Evolutionary conservation across 2,113 vertebrate species (phyloP).

Genomic region (Brachyhypopomus occidentalis): DNA sequence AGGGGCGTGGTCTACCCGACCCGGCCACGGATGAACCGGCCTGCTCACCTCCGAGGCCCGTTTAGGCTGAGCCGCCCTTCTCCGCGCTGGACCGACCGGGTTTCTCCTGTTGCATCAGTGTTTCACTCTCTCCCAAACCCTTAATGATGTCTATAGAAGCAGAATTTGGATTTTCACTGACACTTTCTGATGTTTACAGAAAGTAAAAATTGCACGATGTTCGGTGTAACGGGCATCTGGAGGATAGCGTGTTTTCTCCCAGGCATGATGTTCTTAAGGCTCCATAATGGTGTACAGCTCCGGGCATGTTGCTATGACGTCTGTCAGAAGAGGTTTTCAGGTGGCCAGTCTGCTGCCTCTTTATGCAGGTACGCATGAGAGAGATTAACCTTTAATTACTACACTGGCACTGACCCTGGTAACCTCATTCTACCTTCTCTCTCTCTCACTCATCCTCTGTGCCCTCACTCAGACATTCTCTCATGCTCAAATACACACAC

Average conservation of each 20-base stretch:
- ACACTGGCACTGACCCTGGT: slow-evolving; percentile 33
- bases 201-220: background rate
- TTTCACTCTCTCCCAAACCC: background rate
- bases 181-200: background rate
- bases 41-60: background rate
- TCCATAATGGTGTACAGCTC: background rate
- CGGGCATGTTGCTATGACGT: background rate
- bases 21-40: background rate
- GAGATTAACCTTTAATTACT: slow-evolving; percentile 51
- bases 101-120: slow-evolving; percentile 25
- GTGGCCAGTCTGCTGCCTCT: slow-evolving; percentile 15
- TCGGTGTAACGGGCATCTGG: background rate
- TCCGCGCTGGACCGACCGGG: background rate
- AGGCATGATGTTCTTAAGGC: background rate
- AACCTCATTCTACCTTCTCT: slow-evolving; percentile 20
- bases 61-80: background rate
- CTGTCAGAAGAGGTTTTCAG: slow-evolving; percentile 19
- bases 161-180: background rate
- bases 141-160: background rate
- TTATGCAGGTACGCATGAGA: slow-evolving; percentile 28
- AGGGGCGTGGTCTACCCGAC: background rate
- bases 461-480: background rate
- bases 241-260: background rate
- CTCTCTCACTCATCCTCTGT: background rate
- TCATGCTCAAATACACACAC: slow-evolving; percentile 9